Conservation (phyloP, 2,113 vertebrate species). For the Cygnus atratus region DNA sequence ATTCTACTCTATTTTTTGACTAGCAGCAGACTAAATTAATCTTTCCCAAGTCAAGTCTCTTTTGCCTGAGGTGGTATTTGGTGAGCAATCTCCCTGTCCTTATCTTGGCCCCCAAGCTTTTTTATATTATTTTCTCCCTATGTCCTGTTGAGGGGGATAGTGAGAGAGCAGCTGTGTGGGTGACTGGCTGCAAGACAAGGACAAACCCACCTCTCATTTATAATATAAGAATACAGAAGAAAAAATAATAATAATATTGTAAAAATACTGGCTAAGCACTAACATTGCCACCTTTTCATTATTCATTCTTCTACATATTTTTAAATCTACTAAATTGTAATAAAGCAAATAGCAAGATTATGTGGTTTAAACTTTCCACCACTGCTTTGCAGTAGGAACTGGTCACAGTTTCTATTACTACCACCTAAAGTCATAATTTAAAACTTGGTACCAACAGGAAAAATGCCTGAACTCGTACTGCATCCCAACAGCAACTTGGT, state of each 20-base stretch:
- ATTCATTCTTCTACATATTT: not conserved
- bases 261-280: not conserved
- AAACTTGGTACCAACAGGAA: not conserved
- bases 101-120: accelerated
- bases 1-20: not conserved
- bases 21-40: not conserved
- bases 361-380: not conserved
- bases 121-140: not conserved
- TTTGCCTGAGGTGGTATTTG: not conserved
- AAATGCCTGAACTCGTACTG: not conserved
- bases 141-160: not conserved
- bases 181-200: not conserved
- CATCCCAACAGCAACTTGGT: not conserved
- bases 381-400: not conserved
- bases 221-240: not conserved
- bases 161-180: not conserved
- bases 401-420: not conserved
- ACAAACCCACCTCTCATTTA: not conserved
- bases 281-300: not conserved
- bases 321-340: not conserved
- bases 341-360: not conserved
- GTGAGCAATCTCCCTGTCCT: not conserved
- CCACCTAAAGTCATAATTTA: not conserved
- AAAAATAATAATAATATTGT: not conserved
- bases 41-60: not conserved